Evolutionary conservation across 2,113 vertebrate species (phyloP), one percentile per base, ranked within the genome.

Genomic region (Amblyornis subalaris): DNA sequence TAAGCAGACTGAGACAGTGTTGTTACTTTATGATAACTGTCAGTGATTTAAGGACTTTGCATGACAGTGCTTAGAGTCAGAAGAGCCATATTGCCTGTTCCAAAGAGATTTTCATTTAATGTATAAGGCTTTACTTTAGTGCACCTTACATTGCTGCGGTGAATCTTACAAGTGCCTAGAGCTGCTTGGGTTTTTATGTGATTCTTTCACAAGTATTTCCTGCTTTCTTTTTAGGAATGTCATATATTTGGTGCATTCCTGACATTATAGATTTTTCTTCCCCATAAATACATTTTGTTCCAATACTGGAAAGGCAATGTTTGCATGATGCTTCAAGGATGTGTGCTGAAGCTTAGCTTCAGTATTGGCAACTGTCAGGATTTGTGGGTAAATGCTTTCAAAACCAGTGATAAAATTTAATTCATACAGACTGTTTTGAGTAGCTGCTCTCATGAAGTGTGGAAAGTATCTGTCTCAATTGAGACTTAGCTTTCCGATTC

Each of bases 381-480:
- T 93, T 57, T 93, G 36, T 83, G 48, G 38, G 53, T 93, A 96
- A 93, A 85, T 89, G 71, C 88, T 89, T 95, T 94, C 85, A 96
- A 82, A 95, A 54, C 20, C 35, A 65, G 22, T 85, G 74, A 93
- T 78, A 91, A 67, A 92, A 93, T 89, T 82, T 92, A 72, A 62
- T 93, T 95, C 4, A 3, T 61, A 70, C 48, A 86, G 71, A 65
- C 47, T 87, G 55, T 93, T 95, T 84, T 93, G 89, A 93, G 77
- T 72, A 88, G 81, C 73, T 94, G 50, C 48, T 94, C 70, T 94
- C 73, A 64, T 67, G 94, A 80, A 91, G 12, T 57, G 94, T 85
- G 33, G 40, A 35, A 89, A 87, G 91, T 75, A 62, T 88, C 82
- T 91, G 51, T 77, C 93, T 95, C 44, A 10, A 28, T 26, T 90